Conservation (phyloP, 2,888 invertebrate species). For the Lasius fuliginosus region DNA sequence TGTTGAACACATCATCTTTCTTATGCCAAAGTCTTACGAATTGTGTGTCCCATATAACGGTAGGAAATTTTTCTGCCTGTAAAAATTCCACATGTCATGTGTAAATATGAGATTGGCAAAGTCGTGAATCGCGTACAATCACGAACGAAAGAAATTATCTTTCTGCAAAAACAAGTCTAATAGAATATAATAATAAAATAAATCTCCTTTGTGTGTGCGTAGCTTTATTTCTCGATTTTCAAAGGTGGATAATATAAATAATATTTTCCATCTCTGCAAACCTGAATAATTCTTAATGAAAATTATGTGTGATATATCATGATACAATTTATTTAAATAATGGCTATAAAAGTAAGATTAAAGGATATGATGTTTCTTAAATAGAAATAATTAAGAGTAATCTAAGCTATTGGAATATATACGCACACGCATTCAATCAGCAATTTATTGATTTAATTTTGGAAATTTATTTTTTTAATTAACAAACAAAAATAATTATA, state of each 20-base stretch:
- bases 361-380: neutral
- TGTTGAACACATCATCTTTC: conserved; percentile 95
- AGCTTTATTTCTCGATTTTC: neutral
- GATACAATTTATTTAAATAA: neutral
- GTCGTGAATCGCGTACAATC: neutral
- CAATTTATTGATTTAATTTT: neutral
- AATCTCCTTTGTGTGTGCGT: neutral
- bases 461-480: neutral
- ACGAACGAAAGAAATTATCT: neutral
- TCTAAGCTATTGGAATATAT: neutral
- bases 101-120: neutral
- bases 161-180: neutral
- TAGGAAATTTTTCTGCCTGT: conserved; percentile 89
- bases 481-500: neutral
- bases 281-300: neutral
- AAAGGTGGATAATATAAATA: neutral
- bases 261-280: neutral
- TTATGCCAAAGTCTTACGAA: conserved; percentile 96
- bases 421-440: neutral
- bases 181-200: neutral
- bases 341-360: neutral
- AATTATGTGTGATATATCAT: neutral
- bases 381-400: neutral
- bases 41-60: conserved; percentile 92
- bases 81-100: conserved; percentile 77